phyloP scores from a whole-genome alignment of 2,797 vertebrate genomes.

The Amphiprion clarkii region DNA sequence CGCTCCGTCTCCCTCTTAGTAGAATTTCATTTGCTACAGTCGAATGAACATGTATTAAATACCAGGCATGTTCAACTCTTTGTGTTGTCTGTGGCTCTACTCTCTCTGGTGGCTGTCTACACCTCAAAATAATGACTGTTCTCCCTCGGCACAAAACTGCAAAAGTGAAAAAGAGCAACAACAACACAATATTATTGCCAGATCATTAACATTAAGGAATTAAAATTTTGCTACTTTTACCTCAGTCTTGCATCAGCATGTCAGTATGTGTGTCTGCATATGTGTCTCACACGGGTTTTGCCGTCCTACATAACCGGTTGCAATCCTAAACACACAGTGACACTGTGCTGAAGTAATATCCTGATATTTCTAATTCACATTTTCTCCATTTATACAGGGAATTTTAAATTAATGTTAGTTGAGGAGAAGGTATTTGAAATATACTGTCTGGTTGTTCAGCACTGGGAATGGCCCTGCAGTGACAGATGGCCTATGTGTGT shows the following conservation, averaged over 20 bases:
- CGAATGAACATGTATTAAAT: not conserved
- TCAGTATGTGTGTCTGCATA: not conserved
- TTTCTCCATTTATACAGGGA: too few species aligned
- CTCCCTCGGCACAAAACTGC: not conserved
- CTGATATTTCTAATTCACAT: too few species aligned
- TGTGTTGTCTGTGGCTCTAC: not conserved
- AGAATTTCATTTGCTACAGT: not conserved
- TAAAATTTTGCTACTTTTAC: not conserved
- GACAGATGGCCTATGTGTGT: constrained; percentile 54
- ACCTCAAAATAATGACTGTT: not conserved
- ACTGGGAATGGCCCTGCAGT: constrained; percentile 22
- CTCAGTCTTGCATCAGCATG: not conserved
- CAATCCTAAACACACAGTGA: too few species aligned
- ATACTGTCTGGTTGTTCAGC: not conserved
- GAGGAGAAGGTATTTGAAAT: not conserved
- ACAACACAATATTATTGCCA: too few species aligned
- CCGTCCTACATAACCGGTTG: too few species aligned
- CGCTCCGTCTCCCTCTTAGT: not conserved
- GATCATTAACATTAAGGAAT: not conserved
- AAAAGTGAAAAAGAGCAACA: too few species aligned
- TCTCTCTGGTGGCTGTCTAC: not conserved
- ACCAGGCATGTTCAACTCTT: not conserved
- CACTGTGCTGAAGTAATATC: too few species aligned
- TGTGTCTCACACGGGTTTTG: not conserved
- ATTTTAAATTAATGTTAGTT: too few species aligned